A percentile compares a stretch with the other conserved stretches of the same genome.
Conservation (phyloP, 2,888 invertebrate genomes). For the Apodemia mormo region DNA sequence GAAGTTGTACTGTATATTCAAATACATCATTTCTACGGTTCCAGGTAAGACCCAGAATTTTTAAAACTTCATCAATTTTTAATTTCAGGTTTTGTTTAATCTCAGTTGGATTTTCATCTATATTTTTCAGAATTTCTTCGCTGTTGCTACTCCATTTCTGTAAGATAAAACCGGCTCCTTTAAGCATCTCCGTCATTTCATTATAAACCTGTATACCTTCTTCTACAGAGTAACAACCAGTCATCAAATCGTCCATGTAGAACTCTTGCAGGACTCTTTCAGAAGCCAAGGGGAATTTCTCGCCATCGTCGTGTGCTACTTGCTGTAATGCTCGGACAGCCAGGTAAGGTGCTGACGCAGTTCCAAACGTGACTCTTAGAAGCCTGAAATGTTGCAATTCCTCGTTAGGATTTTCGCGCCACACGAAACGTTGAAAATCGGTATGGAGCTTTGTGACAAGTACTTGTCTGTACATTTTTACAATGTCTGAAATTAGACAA, state of each 20-base stretch:
- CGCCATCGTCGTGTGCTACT: background rate
- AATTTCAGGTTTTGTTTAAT: too few species aligned
- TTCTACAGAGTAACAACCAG: too few species aligned
- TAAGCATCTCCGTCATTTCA: too few species aligned
- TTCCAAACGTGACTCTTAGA: constrained; percentile 16
- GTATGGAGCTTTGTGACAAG: constrained; percentile 19
- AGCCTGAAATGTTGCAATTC: constrained; percentile 11
- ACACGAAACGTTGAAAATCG: constrained; percentile 33
- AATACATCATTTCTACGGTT: too few species aligned
- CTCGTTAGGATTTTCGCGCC: constrained; percentile 18
- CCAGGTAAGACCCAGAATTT: constrained; percentile 22
- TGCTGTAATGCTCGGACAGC: constrained; percentile 17
- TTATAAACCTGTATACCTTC: too few species aligned
- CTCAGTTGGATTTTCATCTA: too few species aligned
- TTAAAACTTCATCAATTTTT: constrained; percentile 14
- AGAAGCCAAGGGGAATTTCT: background rate
- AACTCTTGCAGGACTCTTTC: background rate
- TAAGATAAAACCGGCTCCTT: too few species aligned
- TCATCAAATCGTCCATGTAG: too few species aligned
- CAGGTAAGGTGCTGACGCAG: constrained; percentile 17
- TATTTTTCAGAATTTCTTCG: too few species aligned
- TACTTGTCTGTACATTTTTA: constrained; percentile 34
- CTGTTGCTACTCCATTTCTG: too few species aligned
- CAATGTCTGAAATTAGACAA: constrained; percentile 28
- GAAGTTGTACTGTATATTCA: too few species aligned